Evolutionary conservation across 2,888 invertebrate species (phyloP).

Genomic region (Lamproptera curius): DNA sequence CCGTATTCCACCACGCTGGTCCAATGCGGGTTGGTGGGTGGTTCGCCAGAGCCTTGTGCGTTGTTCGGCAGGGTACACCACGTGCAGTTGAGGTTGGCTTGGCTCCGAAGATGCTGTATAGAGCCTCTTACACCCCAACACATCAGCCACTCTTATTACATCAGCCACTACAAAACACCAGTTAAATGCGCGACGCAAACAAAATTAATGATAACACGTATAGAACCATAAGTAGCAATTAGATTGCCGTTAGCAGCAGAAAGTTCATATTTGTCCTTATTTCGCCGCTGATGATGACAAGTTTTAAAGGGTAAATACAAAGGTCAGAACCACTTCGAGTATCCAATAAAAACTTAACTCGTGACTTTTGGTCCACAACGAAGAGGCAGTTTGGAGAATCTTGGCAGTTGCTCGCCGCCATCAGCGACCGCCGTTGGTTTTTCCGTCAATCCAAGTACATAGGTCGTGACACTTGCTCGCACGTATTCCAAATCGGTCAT

Average conservation of each 20-base stretch:
- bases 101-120: too few relatives aligned
- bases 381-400: background rate
- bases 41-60: too few relatives aligned
- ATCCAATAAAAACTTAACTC: background rate
- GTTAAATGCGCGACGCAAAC: conserved; percentile 19
- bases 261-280: conserved; percentile 1
- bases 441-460: too few relatives aligned
- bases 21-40: too few relatives aligned
- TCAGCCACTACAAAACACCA: conserved; percentile 38
- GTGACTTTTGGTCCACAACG: background rate
- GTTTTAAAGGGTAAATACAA: conserved; percentile 4
- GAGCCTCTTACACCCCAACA: too few relatives aligned
- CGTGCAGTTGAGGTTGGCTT: too few relatives aligned
- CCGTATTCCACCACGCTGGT: too few relatives aligned
- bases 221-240: conserved; percentile 8
- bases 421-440: background rate
- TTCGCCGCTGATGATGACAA: conserved; percentile 1
- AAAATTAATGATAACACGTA: conserved; percentile 3
- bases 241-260: conserved; percentile 4
- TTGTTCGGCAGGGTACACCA: too few relatives aligned
- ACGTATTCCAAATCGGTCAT: too few relatives aligned
- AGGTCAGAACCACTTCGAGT: background rate
- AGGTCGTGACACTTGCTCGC: too few relatives aligned
- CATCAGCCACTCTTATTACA: too few relatives aligned
- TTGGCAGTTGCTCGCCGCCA: conserved; percentile 2